A percentile compares a stretch with the other conserved stretches of the same genome.
These are phyloP conservation scores for Ailuropoda melanoleuca DNA, from an alignment of 2,113 vertebrate species.

Conservation along the genomic window DNA sequence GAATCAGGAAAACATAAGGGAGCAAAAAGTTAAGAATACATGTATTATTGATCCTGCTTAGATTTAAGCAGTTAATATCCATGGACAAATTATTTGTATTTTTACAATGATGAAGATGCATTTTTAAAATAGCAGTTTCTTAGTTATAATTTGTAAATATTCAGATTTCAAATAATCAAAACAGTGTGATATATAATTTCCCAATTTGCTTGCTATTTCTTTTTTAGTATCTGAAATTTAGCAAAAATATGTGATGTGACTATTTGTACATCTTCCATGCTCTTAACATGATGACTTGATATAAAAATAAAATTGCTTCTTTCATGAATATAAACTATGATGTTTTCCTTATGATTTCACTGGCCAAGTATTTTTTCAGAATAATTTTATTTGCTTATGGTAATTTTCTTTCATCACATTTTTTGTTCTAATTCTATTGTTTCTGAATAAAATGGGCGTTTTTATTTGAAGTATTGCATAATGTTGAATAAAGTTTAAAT, in stretches of 20 bases:
- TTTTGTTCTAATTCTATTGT: neutral
- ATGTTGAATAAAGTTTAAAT: slow-evolving; percentile 41
- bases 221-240: slow-evolving; percentile 51
- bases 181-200: neutral
- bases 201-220: neutral
- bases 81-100: neutral
- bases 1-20: neutral
- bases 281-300: neutral
- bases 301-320: slow-evolving; percentile 48
- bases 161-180: slow-evolving; percentile 52
- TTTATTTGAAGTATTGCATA: slow-evolving; percentile 65
- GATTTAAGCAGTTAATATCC: neutral
- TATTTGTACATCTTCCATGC: slow-evolving; percentile 12
- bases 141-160: slow-evolving; percentile 68
- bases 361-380: neutral
- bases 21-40: neutral
- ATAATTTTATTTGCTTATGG: neutral
- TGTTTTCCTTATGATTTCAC: slow-evolving; percentile 36
- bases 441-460: slow-evolving; percentile 48
- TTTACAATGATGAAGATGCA: neutral
- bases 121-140: neutral
- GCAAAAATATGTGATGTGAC: slow-evolving; percentile 31
- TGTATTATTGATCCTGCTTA: neutral
- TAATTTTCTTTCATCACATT: neutral
- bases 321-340: neutral